Percentiles rank a stretch among this genome's conserved stretches.
Conservation (phyloP, 2,888 invertebrate genomes). For the Drosophila yooni region DNA sequence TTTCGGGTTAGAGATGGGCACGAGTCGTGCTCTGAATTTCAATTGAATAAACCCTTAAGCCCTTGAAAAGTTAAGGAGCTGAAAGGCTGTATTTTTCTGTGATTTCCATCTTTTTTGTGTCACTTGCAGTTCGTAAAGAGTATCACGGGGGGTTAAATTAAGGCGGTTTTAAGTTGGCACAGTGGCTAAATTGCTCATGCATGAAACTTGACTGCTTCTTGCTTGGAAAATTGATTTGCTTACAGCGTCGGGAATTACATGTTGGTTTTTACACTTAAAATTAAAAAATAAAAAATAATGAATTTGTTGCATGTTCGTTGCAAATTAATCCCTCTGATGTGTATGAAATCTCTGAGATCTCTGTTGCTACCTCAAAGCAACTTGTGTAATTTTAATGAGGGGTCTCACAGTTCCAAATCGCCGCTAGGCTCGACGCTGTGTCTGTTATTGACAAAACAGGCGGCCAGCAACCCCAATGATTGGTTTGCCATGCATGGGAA, state of each 20-base stretch:
- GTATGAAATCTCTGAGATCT: constrained; percentile 21
- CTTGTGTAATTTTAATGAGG: constrained; percentile 74
- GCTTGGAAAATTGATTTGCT: constrained; percentile 72
- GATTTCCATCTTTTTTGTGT: constrained; percentile 1
- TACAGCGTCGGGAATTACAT: constrained; percentile 69
- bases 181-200: constrained; percentile 64
- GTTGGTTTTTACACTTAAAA: constrained; percentile 81
- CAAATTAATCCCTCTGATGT: constrained; percentile 65
- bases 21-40: constrained; percentile 24
- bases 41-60: constrained; percentile 7
- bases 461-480: constrained; percentile 25
- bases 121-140: constrained; percentile 27
- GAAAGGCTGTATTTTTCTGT: background rate
- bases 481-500: constrained; percentile 19
- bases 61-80: background rate
- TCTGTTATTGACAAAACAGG: constrained; percentile 6
- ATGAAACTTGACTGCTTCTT: constrained; percentile 59
- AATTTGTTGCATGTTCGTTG: constrained; percentile 80
- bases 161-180: constrained; percentile 15
- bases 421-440: constrained; percentile 48
- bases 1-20: constrained; percentile 47
- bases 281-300: constrained; percentile 64
- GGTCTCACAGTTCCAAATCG: constrained; percentile 49
- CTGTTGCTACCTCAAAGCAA: constrained; percentile 25
- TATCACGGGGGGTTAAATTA: constrained; percentile 35